Base-by-base conservation (phyloP, 2,113 vertebrate species). In the Paracyprichromis sp. region DNA sequence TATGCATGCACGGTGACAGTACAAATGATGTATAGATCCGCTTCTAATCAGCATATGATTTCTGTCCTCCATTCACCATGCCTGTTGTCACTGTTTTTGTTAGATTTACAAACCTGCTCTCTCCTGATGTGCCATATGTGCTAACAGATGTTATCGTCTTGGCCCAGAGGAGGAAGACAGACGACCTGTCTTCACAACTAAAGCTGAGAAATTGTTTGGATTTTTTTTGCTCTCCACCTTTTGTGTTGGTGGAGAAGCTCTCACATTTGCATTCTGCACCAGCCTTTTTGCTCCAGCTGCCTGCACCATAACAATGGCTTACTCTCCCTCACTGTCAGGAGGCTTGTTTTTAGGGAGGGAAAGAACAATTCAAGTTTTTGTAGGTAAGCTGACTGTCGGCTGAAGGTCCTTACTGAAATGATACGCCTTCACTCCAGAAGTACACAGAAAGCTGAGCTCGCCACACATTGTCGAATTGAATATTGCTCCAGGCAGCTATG, bases 151-250 rank as follows among this genome's bases (percentile, higher is more conserved):
- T 92, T 95, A 94, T 95, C 87, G 19, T 92, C 88, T 88, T 88
- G 76, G 92, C 92, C 94, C 90, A 83, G 90, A 96, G 90, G 95
- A 93, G 89, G 93, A 95, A 96, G 96, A 96, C 92, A 85, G 94
- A 97, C 80, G 95, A 96, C 94, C 96, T 96, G 96, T 95, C 95
- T 94, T 88, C 91, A 89, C 88, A 92, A 92, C 88, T 95, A 94
- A 95, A 91, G 92, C 92, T 95, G 95, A 96, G 94, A 93, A 94
- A 95, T 96, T 94, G 90, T 92, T 71, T 91, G 86, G 21, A 31
- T 38, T 59, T 38, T 19, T 36, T 36, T 34, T 31, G 52, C 71
- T 34, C 14, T 7, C 34, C 66, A 66, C 43, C 43, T 43, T 19
- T 82, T 36, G 61, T 13, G 50, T 29, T 82, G 76, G 47, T 21